Evolutionary conservation across 2,888 invertebrate genomes (phyloP), one percentile per base, ranked within the genome.

Genomic region (Macropis europaea): DNA sequence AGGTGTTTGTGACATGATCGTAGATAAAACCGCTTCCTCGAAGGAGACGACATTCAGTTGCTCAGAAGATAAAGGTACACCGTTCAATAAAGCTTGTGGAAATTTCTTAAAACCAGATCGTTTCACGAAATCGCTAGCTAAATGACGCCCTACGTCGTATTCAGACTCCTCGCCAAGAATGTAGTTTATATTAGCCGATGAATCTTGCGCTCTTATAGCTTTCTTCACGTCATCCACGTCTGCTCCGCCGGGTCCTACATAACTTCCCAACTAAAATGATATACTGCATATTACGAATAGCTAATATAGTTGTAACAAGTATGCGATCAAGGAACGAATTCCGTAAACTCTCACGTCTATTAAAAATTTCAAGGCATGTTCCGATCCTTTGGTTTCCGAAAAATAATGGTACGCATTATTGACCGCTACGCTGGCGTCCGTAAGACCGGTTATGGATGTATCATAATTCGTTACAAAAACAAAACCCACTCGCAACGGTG

Each of bases 361-460:
- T 17, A 99, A 91, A 89, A 98, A 98, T 73, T 95, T 93, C 32
- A 97, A 92, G 0, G 97, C 98, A 56, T 95, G 93, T 57, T 94
- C 92, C 0, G 95, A 91, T 86, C 94, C 94, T 85, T 94, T 94
- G 75, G 94, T 94, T 86, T 96, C 95, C 0, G 94, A 92, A 9
- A 98, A 93, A 89, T 96, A 99, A 90, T 99, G 98, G 90, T 95
- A 98, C 0, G 97, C 96, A 82, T 97, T 95, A 7, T 96, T 92
- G 67, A 98, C 91, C 17, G 98, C 97, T 1, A 97, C 93, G 28
- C 96, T 95, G 0, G 96, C 93, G 88, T 95, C 94, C 1, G 92
- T 91, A n/a, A 92, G 88, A 0, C 94, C 94, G 66, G 91, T 92
- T 0, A 92, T 87, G 1, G 91, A 91, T 43, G 92, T 88, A 22